These are phyloP conservation scores for Eulemur mongoz DNA, from an alignment of 2,797 vertebrate species.

Conservation along the genomic window DNA sequence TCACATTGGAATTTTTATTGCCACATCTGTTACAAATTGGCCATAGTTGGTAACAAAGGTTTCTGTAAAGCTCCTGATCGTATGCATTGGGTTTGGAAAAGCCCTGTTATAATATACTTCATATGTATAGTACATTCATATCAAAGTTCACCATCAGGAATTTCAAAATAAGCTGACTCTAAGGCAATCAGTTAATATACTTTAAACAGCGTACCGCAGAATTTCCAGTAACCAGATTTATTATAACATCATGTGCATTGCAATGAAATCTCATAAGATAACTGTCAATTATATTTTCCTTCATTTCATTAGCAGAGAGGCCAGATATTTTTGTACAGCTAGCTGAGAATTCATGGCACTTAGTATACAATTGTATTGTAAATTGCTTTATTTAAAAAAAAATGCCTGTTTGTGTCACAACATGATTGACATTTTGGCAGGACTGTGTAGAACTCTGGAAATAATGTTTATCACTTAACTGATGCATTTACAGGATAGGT, in stretches of 20 bases:
- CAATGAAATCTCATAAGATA: slow-evolving; percentile 61
- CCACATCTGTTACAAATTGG: slow-evolving; percentile 66
- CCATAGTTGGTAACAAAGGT: slow-evolving; percentile 13
- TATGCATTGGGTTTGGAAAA: not conserved
- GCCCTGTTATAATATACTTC: slow-evolving; percentile 3
- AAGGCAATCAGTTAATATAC: slow-evolving; percentile 48
- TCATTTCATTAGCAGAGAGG: slow-evolving; percentile 65
- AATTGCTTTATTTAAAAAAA: slow-evolving; percentile 62
- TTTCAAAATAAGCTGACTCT: slow-evolving; percentile 57
- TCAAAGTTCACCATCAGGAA: slow-evolving; percentile 36
- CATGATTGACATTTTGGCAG: slow-evolving; percentile 67
- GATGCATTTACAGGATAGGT: slow-evolving; percentile 27
- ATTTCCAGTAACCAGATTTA: slow-evolving; percentile 58
- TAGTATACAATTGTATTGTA: slow-evolving; percentile 23
- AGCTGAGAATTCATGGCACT: slow-evolving; percentile 55
- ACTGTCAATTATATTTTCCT: slow-evolving; percentile 60
- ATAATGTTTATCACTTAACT: slow-evolving; percentile 60
- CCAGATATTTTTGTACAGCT: slow-evolving; percentile 53
- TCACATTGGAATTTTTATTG: slow-evolving; percentile 63
- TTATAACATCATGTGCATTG: slow-evolving; percentile 43
- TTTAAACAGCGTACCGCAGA: slow-evolving; percentile 1
- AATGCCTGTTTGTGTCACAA: slow-evolving; percentile 53
- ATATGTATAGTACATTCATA: not conserved
- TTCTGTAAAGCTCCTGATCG: slow-evolving; percentile 45
- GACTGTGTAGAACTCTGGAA: slow-evolving; percentile 48